phyloP scores from a whole-genome alignment of 2,888 invertebrate species.

The Mythimna ferrago region DNA sequence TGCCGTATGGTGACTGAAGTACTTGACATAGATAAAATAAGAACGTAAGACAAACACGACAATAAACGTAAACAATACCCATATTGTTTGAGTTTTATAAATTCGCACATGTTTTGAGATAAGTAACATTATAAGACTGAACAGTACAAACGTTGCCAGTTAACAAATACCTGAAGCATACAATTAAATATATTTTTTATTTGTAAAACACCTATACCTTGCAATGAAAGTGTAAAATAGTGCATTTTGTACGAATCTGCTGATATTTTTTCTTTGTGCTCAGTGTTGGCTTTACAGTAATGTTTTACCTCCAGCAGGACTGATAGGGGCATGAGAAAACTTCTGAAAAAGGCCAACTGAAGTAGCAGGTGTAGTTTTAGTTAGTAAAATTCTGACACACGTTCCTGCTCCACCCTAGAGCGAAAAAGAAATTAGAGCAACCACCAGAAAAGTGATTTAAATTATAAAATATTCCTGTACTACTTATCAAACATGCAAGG shows the following conservation, averaged over 20 bases:
- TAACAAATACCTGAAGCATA: neutral
- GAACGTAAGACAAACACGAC: slow-evolving; percentile 16
- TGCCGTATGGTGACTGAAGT: neutral
- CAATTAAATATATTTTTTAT: no score
- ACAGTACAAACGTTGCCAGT: neutral
- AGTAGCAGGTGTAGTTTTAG: no score
- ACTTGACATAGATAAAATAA: slow-evolving; percentile 37
- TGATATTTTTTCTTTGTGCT: no score
- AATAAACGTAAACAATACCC: slow-evolving; percentile 36
- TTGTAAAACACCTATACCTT: neutral
- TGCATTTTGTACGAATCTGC: no score
- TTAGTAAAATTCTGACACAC: no score
- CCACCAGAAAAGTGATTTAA: no score
- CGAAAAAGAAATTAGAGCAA: no score
- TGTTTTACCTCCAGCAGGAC: no score
- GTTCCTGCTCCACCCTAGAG: no score
- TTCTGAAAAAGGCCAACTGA: no score
- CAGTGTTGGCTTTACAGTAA: no score
- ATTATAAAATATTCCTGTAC: neutral
- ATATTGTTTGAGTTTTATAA: slow-evolving; percentile 31
- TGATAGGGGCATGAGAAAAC: no score
- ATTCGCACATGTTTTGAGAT: slow-evolving; percentile 35
- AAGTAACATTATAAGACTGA: neutral
- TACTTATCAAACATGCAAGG: neutral
- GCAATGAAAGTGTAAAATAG: neutral